Evolutionary conservation across 2,888 invertebrate species (phyloP).

Genomic region (Dolomedes plantarius): DNA sequence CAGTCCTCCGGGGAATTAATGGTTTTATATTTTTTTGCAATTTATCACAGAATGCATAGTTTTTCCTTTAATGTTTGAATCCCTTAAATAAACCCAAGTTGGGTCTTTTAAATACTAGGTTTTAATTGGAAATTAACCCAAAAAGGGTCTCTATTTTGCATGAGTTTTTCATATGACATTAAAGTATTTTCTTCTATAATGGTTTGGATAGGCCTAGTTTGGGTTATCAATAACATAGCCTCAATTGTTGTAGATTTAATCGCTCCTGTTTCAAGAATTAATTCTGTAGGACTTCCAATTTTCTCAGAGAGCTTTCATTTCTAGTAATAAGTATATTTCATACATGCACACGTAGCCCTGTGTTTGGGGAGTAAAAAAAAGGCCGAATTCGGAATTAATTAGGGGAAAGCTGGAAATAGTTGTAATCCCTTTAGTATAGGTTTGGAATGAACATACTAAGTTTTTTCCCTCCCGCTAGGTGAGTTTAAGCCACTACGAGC

Average conservation of each 20-base stretch:
- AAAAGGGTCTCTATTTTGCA: neutral
- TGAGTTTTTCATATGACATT: neutral
- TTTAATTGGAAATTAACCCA: neutral
- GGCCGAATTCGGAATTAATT: too few relatives aligned
- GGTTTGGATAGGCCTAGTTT: neutral
- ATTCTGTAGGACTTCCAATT: constrained; percentile 3
- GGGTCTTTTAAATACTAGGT: neutral
- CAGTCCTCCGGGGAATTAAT: too few relatives aligned
- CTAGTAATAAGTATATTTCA: constrained; percentile 15
- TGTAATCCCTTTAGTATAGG: too few relatives aligned
- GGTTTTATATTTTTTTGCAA: neutral
- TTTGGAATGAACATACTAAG: too few relatives aligned
- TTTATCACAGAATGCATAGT: neutral
- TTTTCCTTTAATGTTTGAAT: too few relatives aligned
- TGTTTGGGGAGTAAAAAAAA: too few relatives aligned
- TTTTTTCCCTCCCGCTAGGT: too few relatives aligned
- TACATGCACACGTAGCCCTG: too few relatives aligned
- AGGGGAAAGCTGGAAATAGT: too few relatives aligned
- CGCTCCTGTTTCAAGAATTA: neutral
- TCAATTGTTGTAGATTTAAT: constrained; percentile 6
- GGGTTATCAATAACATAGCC: neutral
- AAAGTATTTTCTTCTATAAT: neutral
- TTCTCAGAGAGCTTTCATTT: neutral
- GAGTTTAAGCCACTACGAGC: too few relatives aligned
- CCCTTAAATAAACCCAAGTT: neutral